These are phyloP conservation scores for Coturnix japonica DNA, from an alignment of 2,113 vertebrate species.

Conservation along the genomic window DNA sequence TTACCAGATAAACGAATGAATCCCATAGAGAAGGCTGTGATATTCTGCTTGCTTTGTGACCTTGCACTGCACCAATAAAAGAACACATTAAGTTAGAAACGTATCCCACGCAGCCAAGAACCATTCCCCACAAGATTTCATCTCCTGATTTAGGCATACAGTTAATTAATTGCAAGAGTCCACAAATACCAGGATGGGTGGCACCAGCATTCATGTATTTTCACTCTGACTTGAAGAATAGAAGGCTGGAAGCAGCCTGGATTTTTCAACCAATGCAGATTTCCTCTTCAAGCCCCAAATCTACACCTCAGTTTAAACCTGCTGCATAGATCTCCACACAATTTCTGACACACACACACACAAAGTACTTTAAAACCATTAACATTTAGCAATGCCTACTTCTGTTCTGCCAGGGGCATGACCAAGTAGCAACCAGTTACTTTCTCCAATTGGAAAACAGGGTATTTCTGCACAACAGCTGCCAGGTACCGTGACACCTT, in stretches of 20 bases:
- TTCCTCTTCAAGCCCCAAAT: not conserved
- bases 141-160: not conserved
- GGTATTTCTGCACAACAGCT: not conserved
- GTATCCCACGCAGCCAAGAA: not conserved
- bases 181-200: not conserved
- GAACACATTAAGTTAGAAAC: rapidly evolving
- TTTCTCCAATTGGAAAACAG: not conserved
- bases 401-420: not conserved
- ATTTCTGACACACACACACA: not conserved
- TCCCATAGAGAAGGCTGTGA: not conserved
- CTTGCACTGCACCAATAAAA: not conserved
- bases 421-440: not conserved
- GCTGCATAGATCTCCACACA: not conserved
- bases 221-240: not conserved
- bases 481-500: not conserved
- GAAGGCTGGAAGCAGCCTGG: not conserved
- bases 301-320: not conserved
- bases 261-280: not conserved
- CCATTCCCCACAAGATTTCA: not conserved
- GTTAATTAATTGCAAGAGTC: not conserved
- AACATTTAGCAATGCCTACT: not conserved
- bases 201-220: not conserved
- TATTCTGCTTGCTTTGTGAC: not conserved
- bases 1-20: not conserved
- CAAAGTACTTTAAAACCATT: not conserved